Evolutionary conservation across 2,888 invertebrate genomes (phyloP).

Genomic region (Tricholauxania praeusta): DNA sequence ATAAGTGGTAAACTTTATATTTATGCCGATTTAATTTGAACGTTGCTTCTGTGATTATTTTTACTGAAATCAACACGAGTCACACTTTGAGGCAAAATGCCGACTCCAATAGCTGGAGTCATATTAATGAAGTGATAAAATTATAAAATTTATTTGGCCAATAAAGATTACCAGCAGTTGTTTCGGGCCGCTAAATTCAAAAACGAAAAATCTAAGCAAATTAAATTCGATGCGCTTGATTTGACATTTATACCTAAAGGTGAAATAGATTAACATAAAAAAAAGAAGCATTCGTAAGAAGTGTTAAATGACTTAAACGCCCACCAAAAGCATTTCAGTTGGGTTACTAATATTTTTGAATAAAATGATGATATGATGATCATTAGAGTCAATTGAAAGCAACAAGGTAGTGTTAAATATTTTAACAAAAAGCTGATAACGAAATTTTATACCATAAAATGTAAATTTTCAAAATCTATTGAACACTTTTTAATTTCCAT

Average conservation of each 20-base stretch:
- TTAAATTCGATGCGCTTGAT: constrained; percentile 57
- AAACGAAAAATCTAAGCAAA: constrained; percentile 32
- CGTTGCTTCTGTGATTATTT: not conserved
- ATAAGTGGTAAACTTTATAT: not conserved
- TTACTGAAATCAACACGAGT: not conserved
- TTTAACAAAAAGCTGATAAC: not conserved
- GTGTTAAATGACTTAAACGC: too few species aligned
- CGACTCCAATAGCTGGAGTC: not conserved
- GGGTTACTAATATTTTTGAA: too few species aligned
- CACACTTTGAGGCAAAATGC: constrained; percentile 4
- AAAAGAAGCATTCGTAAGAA: too few species aligned
- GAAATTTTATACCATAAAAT: not conserved
- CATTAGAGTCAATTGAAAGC: too few species aligned
- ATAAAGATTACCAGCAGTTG: not conserved
- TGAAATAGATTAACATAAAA: too few species aligned
- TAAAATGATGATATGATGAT: too few species aligned
- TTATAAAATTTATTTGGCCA: constrained; percentile 10
- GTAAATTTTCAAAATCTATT: constrained; percentile 22
- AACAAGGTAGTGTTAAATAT: not conserved
- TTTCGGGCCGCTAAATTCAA: not conserved
- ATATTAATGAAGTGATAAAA: constrained; percentile 19
- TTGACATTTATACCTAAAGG: constrained; percentile 49
- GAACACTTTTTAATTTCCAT: not conserved
- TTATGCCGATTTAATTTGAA: constrained; percentile 21
- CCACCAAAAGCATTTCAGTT: too few species aligned